Evolutionary conservation across 2,888 invertebrate genomes (phyloP).

Genomic region (Hyposoter didymator): DNA sequence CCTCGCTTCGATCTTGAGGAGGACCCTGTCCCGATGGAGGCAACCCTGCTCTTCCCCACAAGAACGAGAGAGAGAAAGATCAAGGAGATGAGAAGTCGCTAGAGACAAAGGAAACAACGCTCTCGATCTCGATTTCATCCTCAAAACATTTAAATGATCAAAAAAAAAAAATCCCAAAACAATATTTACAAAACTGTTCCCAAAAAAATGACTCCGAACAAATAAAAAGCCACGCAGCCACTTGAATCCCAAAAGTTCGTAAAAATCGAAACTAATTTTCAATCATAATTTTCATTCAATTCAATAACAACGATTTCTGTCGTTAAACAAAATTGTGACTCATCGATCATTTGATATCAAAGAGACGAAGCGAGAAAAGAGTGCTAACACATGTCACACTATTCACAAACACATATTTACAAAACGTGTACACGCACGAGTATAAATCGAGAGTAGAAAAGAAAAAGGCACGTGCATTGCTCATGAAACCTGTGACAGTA

Average conservation of each 20-base stretch:
- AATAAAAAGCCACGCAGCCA: neutral
- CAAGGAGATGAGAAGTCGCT: constrained; percentile 28
- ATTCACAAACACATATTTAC: neutral
- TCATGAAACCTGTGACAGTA: constrained; percentile 35
- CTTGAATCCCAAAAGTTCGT: neutral
- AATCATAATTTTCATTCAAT: neutral
- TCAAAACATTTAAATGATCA: neutral
- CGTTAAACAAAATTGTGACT: neutral
- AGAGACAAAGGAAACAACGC: constrained; percentile 57
- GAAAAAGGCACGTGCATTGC: constrained; percentile 17
- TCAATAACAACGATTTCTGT: neutral
- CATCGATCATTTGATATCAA: constrained; percentile 4
- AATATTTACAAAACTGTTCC: neutral
- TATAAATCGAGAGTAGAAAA: neutral
- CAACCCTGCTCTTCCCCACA: constrained; percentile 74
- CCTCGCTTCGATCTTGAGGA: constrained; percentile 50
- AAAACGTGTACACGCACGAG: neutral
- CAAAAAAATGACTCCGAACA: neutral
- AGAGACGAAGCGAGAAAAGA: neutral
- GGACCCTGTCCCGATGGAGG: constrained; percentile 66
- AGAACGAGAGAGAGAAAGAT: constrained; percentile 71
- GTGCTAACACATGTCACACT: neutral
- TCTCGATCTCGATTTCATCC: constrained; percentile 26
- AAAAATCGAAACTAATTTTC: neutral
- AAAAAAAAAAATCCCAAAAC: neutral